A percentile compares a stretch with the other conserved stretches of the same genome.
These are phyloP conservation scores for Mystacornis crossleyi DNA, from an alignment of 2,113 vertebrate genomes.

Conservation along the genomic window DNA sequence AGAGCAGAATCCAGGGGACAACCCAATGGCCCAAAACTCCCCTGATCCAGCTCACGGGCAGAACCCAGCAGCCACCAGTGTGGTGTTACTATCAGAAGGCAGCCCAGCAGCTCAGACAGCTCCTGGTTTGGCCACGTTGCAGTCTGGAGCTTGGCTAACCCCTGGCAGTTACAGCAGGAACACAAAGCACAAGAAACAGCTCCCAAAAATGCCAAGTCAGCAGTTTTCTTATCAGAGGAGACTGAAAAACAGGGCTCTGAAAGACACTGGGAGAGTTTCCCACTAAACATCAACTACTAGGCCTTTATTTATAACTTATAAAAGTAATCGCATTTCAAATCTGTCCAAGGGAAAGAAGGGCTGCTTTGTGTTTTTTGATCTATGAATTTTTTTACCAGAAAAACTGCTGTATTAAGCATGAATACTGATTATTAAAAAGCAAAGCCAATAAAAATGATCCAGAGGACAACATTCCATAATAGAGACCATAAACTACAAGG, in stretches of 20 bases:
- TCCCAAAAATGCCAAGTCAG: not conserved
- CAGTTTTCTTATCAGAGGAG: constrained; percentile 1
- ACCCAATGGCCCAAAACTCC: accelerated
- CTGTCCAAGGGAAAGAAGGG: not conserved
- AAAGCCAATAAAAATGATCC: constrained; percentile 41
- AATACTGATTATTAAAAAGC: constrained; percentile 39
- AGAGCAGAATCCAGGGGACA: not conserved
- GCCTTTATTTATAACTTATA: constrained; percentile 21
- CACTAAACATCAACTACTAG: constrained; percentile 24
- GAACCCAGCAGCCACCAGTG: not conserved
- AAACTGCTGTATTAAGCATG: not conserved
- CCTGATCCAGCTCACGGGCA: accelerated
- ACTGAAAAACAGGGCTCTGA: constrained; percentile 3
- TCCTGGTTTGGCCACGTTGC: not conserved
- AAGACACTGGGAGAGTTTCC: constrained; percentile 33
- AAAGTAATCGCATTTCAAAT: not conserved
- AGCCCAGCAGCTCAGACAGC: not conserved
- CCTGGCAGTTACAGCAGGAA: not conserved
- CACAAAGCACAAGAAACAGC: not conserved
- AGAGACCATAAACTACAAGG: constrained; percentile 9
- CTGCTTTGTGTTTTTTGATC: not conserved
- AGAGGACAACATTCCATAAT: constrained; percentile 25
- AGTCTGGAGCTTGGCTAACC: not conserved
- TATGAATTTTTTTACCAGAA: constrained; percentile 14
- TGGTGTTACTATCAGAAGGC: accelerated